These are phyloP conservation scores for Prorops nasuta DNA, from an alignment of 1,140 invertebrate species.

Conservation along the genomic window DNA sequence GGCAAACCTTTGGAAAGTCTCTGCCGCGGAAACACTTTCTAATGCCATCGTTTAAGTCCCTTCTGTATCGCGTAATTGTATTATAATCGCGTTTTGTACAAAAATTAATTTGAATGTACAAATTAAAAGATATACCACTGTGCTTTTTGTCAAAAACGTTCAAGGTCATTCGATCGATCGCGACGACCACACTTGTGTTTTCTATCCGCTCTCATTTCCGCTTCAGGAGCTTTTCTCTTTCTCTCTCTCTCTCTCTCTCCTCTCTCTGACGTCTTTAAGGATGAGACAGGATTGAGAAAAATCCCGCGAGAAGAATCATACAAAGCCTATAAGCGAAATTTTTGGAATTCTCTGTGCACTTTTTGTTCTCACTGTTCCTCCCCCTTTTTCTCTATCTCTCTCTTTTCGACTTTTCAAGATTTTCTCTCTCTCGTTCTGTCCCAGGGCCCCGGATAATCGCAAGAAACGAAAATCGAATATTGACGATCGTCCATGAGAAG, in stretches of 20 bases:
- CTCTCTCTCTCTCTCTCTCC: conserved; percentile 20
- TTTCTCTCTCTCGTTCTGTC: conserved; percentile 9
- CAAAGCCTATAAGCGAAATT: conserved; percentile 6
- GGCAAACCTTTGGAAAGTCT: conserved; percentile 57
- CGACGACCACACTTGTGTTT: conserved; percentile 36
- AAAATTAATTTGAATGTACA: not conserved
- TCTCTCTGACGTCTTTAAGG: too few relatives aligned
- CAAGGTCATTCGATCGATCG: conserved; percentile 43
- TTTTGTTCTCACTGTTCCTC: too few relatives aligned
- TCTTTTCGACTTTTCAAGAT: not conserved
- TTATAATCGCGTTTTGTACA: not conserved
- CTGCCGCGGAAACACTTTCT: conserved; percentile 55
- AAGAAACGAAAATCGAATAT: not conserved
- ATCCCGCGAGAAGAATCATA: too few relatives aligned
- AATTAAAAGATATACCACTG: conserved; percentile 41
- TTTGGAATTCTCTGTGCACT: conserved; percentile 1
- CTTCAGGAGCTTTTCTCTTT: conserved; percentile 1
- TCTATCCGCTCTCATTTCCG: conserved; percentile 10
- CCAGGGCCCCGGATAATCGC: too few relatives aligned
- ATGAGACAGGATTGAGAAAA: too few relatives aligned
- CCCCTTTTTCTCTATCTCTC: conserved; percentile 9
- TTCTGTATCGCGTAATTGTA: conserved; percentile 39
- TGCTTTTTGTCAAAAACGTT: too few relatives aligned
- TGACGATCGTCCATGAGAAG: not conserved
- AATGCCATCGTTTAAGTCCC: conserved; percentile 51